A percentile compares a stretch with the other conserved stretches of the same genome.
Evolutionary conservation across 2,888 invertebrate species (phyloP).

Genomic region (Elaeidobius kamerunicus): DNA sequence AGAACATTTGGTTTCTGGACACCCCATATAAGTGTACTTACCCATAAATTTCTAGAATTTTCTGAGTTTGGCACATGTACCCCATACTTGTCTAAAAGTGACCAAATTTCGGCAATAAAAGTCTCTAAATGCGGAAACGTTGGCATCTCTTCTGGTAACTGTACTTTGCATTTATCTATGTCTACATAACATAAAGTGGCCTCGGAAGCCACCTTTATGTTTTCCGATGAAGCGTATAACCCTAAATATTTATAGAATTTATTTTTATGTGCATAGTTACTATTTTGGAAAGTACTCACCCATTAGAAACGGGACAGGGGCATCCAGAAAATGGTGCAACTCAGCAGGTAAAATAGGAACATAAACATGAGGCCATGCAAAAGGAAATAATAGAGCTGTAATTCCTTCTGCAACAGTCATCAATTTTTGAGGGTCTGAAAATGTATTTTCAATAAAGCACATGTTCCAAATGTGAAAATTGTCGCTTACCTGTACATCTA

Average conservation of each 20-base stretch:
- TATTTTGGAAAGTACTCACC: slow-evolving; percentile 57
- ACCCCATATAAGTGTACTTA: too few species aligned
- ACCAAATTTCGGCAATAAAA: slow-evolving; percentile 80
- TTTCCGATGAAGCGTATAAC: slow-evolving; percentile 61
- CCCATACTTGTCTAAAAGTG: slow-evolving; percentile 66
- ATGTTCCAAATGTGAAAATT: too few species aligned
- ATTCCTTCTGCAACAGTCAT: slow-evolving; percentile 97
- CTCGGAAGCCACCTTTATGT: slow-evolving; percentile 69
- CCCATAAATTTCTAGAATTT: slow-evolving; percentile 39
- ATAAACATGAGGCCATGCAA: slow-evolving; percentile 98
- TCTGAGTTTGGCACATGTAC: slow-evolving; percentile 49
- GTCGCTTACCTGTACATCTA: slow-evolving; percentile 82
- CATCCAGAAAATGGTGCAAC: slow-evolving; percentile 94
- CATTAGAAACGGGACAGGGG: slow-evolving; percentile 99
- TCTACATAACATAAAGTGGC: slow-evolving; percentile 94
- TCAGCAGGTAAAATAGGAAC: slow-evolving; percentile 97
- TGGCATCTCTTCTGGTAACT: slow-evolving; percentile 93
- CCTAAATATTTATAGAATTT: slow-evolving; percentile 45
- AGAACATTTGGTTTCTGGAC: too few species aligned
- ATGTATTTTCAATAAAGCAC: too few species aligned
- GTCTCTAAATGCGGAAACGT: slow-evolving; percentile 87
- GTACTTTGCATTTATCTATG: slow-evolving; percentile 89
- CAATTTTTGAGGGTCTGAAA: slow-evolving; percentile 90
- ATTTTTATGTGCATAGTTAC: neutral
- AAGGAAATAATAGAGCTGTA: slow-evolving; percentile 86